A percentile compares a stretch with the other conserved stretches of the same genome.
Evolutionary conservation across 2,113 vertebrate genomes (phyloP).

Genomic region (Heterocephalus glaber): DNA sequence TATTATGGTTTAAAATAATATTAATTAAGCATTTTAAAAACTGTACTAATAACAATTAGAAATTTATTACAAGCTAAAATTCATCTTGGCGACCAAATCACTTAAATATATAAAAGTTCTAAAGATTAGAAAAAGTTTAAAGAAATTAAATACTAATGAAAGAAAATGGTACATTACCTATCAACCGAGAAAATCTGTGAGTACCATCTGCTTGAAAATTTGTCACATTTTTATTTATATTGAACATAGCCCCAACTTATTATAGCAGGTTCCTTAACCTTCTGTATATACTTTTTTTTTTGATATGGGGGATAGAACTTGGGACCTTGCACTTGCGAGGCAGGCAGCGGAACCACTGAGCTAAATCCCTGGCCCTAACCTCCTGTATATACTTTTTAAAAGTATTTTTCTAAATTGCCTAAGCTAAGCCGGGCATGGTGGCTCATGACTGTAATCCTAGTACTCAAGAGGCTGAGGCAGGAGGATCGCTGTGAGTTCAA

Average conservation of each 20-base stretch:
- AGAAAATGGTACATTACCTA: neutral
- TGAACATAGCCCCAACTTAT: neutral
- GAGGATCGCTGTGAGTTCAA: too few species aligned
- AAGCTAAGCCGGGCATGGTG: neutral
- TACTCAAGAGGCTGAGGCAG: too few species aligned
- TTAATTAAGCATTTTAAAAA: constrained; percentile 30
- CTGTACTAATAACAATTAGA: neutral
- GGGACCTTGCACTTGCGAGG: too few species aligned
- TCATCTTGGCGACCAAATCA: neutral
- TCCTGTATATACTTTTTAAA: neutral
- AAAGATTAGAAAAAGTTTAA: neutral
- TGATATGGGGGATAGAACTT: too few species aligned
- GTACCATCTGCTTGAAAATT: neutral
- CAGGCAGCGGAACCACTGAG: too few species aligned
- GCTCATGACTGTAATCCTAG: too few species aligned
- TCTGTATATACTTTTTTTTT: neutral
- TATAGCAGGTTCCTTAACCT: neutral
- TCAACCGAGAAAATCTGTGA: neutral
- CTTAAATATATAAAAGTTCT: constrained; percentile 42
- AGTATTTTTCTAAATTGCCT: neutral
- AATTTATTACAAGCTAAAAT: constrained; percentile 41
- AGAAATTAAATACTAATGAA: constrained; percentile 23
- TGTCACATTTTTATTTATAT: constrained; percentile 27
- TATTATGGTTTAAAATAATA: constrained; percentile 21
- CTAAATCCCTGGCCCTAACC: too few species aligned